Evolutionary conservation across 2,888 invertebrate genomes (phyloP), one percentile per base, ranked within the genome.

Genomic region (Chrysina gloriosa): DNA sequence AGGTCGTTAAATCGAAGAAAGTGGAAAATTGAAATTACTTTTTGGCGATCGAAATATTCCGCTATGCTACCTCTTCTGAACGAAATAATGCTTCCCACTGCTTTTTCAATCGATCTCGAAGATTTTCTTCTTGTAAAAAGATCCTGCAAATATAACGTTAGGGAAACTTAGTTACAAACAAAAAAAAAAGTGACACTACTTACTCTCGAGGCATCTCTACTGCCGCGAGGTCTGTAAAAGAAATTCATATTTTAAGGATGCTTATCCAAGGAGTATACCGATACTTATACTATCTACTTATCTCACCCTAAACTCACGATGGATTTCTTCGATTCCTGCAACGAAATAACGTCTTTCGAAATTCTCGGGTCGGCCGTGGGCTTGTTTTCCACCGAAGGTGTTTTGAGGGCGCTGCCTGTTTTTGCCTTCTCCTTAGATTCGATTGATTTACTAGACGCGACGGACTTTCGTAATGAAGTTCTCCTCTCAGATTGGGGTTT

Each of bases 21-120:
- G 14, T 1, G 2, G 50, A 27, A 50, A 50, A 27, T 58, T 34
- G 36, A 9, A 23, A 25, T 69, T 73, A 77, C 77, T 73, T 75
- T 76, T 50, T 67, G 61, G 19, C 74, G 66, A 58, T 69, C 75
- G 6, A 67, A 70, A 61, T 67, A 70, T 31, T 72, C 72, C 5
- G 70, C 71, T 16, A 65, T 66, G 56, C 74, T 74, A 29, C 73
- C 75, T 50, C 70, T 71, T 14, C 76, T 66, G 45, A 77, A 71
- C 3, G 75, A 75, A 25, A 77, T 75, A 2, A 73, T 56, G 63
- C 76, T 76, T 16, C 75, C 76, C 23, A 76, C 65, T 4, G 73
- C 74, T 9, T 50, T 52, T 67, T 69, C 75, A 27, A 70, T 73
- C 16, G 69, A 69, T 29, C 70, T 70, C 4, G 69, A 45, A 16